Evolutionary conservation across 2,113 vertebrate species (phyloP), one percentile per base, ranked within the genome.

Genomic region (Butorides virescens): DNA sequence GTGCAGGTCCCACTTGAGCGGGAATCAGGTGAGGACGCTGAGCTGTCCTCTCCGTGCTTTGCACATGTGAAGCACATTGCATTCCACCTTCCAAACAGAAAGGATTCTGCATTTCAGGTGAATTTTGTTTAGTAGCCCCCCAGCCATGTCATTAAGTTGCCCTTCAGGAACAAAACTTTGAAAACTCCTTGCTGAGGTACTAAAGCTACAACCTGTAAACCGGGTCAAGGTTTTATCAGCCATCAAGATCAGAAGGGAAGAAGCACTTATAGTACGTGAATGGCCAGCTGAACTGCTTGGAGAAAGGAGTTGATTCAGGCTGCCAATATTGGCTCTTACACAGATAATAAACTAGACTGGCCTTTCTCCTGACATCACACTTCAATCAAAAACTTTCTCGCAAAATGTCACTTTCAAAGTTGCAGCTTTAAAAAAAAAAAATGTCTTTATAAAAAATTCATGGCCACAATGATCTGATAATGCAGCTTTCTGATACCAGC

Each of bases 381-480:
- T 98, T 98, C 97, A 98, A 97, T 98, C 97, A 98, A 96, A 97
- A 98, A 97, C 97, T 98, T 98, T 94, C 91, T 83, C 86, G 34
- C 93, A 96, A 98, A 98, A 98, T 98, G 98, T 98, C 98, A 98
- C 98, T 98, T 98, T 98, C 97, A 98, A 98, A 98, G 98, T 98
- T 98, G 95, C 70, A 77, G 97, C 97, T 97, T 98, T 39, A 91
- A 93, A 95, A 79, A 92, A 92, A 92, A 81, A 96, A 97, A 97
- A 95, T 27, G 94, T 97, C 97, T 98, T 98, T 98, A 98, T 99
- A 98, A 99, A 99, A 98, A 98, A 99, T 98, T 98, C 98, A 98
- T 98, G 98, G 97, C 97, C 97, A 98, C 98, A 97, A 98, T 98
- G 98, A 98, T 98, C 98, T 99, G 98, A 98, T 98, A 98, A 98